Conservation (phyloP, 2,113 vertebrate species). For the Jaculus jaculus region DNA sequence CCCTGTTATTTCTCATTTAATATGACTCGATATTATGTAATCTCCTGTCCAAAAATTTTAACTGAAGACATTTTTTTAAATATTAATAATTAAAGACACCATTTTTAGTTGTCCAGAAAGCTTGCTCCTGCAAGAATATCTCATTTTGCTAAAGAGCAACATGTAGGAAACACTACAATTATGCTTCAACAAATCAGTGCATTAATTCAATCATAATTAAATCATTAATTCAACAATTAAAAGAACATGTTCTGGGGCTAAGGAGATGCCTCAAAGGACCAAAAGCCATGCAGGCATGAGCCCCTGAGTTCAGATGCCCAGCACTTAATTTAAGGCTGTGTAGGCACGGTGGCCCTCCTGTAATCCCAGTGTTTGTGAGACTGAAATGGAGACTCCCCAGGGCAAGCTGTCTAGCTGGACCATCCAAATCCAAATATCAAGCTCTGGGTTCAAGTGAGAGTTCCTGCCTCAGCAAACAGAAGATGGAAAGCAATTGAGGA, state of each 20-base stretch:
- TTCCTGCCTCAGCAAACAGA: too few species aligned
- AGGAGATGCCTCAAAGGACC: neutral
- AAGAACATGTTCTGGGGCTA: neutral
- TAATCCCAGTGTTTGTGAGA: too few species aligned
- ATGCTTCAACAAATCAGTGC: neutral
- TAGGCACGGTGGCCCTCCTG: too few species aligned
- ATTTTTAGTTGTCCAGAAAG: neutral
- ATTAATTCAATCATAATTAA: neutral
- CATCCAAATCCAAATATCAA: too few species aligned
- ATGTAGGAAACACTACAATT: neutral
- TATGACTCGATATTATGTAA: neutral
- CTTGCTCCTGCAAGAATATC: neutral
- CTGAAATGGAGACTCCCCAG: too few species aligned
- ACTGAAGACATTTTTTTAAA: neutral
- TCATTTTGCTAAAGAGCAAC: slow-evolving; percentile 13
- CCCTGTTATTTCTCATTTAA: slow-evolving; percentile 28
- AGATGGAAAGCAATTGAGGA: too few species aligned
- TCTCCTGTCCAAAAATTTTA: neutral
- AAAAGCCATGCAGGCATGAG: too few species aligned
- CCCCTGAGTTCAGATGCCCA: too few species aligned
- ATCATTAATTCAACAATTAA: too few species aligned
- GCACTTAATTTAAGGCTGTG: too few species aligned
- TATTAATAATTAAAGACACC: neutral
- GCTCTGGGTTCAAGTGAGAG: too few species aligned
- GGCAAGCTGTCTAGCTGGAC: too few species aligned